Conservation (phyloP, 1,140 invertebrate genomes). For the Olivierus martensii region DNA sequence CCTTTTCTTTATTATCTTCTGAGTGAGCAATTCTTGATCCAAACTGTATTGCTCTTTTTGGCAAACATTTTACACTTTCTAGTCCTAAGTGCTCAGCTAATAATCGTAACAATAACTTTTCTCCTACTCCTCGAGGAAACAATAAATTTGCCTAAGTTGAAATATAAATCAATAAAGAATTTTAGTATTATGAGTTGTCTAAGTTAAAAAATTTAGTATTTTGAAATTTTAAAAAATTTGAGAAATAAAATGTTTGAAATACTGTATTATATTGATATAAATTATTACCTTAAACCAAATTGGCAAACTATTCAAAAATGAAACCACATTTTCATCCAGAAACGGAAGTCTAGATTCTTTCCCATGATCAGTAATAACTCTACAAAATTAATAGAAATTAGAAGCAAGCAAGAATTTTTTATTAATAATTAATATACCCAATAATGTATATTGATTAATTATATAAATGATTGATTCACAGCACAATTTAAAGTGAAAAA, state of each 20-base stretch:
- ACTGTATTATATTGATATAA: too few relatives aligned
- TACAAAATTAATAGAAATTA: slow-evolving; percentile 19
- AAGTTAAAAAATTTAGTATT: too few relatives aligned
- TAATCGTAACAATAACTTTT: slow-evolving; percentile 80
- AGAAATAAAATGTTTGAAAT: too few relatives aligned
- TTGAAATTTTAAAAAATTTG: too few relatives aligned
- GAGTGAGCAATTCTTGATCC: slow-evolving; percentile 86
- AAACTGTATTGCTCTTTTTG: slow-evolving; percentile 93
- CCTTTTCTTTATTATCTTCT: slow-evolving; percentile 68
- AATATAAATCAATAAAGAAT: slow-evolving; percentile 27
- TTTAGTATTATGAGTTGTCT: too few relatives aligned
- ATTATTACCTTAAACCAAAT: slow-evolving; percentile 55
- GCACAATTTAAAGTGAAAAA: too few relatives aligned
- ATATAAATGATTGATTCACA: too few relatives aligned
- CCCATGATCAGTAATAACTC: slow-evolving; percentile 38
- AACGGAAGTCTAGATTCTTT: slow-evolving; percentile 64
- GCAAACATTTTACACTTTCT: slow-evolving; percentile 45
- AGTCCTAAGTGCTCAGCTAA: slow-evolving; percentile 57
- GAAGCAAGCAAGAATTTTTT: too few relatives aligned
- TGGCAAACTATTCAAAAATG: slow-evolving; percentile 51
- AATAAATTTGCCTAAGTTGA: slow-evolving; percentile 50
- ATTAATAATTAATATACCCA: too few relatives aligned
- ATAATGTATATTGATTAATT: too few relatives aligned
- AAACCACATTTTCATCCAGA: slow-evolving; percentile 76
- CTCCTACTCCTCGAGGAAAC: slow-evolving; percentile 64